Conservation (phyloP, 2,888 invertebrate species). For the Drepanosiphum platanoidis region DNA sequence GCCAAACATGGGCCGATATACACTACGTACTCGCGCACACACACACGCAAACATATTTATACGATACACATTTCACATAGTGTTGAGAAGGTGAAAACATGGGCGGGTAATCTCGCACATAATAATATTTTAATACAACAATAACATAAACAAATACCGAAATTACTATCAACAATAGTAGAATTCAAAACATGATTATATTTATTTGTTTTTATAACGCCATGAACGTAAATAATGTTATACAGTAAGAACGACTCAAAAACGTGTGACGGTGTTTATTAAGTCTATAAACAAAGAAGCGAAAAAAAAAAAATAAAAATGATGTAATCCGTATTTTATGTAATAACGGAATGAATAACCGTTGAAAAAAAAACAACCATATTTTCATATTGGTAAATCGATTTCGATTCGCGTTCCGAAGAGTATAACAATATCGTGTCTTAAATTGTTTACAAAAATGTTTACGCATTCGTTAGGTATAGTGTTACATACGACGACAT, state of each 20-base stretch:
- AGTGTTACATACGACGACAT: too few species aligned
- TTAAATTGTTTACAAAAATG: not conserved
- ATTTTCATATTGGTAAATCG: not conserved
- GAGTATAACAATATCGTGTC: not conserved
- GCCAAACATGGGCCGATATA: slow-evolving; percentile 58
- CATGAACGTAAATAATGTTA: too few species aligned
- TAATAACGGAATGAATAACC: not conserved
- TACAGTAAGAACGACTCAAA: not conserved
- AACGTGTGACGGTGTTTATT: not conserved
- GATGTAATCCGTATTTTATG: not conserved
- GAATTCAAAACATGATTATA: not conserved
- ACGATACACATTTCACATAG: slow-evolving; percentile 34
- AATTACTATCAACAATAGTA: not conserved
- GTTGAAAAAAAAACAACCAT: not conserved
- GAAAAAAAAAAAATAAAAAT: too few species aligned
- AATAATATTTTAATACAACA: not conserved
- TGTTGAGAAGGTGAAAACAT: slow-evolving; percentile 50
- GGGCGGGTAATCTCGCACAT: slow-evolving; percentile 38
- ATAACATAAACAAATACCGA: not conserved
- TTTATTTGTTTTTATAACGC: not conserved
- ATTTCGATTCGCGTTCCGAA: not conserved
- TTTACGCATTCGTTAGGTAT: not conserved
- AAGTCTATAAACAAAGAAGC: not conserved
- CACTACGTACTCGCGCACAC: not conserved
- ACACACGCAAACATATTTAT: not conserved